Evolutionary conservation across 2,113 vertebrate genomes (phyloP).

Genomic region (Carlito syrichta): DNA sequence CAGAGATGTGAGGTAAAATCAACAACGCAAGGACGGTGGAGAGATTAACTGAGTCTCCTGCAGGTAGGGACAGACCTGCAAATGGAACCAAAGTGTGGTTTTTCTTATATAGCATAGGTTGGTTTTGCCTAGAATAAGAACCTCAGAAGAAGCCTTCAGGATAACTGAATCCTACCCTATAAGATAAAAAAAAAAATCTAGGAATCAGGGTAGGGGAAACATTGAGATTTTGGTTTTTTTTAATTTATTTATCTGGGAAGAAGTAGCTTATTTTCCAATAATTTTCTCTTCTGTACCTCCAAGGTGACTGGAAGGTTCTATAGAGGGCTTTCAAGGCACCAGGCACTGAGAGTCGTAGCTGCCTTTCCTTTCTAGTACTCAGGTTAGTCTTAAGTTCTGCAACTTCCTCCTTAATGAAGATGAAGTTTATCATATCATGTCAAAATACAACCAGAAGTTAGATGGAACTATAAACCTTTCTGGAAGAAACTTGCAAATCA

Average conservation of each 20-base stretch:
- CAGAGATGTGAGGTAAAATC: not conserved
- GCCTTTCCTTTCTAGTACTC: conserved; percentile 55
- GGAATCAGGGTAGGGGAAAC: not conserved
- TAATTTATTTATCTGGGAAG: not conserved
- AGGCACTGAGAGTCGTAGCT: conserved; percentile 25
- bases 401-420: not conserved
- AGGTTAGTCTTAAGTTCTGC: not conserved
- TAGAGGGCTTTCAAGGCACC: conserved; percentile 64
- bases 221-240: not conserved
- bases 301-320: conserved; percentile 56
- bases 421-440: not conserved
- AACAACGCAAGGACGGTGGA: not conserved
- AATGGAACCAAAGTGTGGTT: not conserved
- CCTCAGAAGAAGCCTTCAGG: not conserved
- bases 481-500: conserved; percentile 4
- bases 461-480: not conserved
- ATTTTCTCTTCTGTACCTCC: conserved; percentile 50
- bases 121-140: not conserved
- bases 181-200: not conserved
- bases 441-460: not conserved
- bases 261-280: not conserved
- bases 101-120: not conserved
- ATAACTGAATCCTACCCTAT: not conserved
- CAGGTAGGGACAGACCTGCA: not conserved
- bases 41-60: not conserved